phyloP scores from a whole-genome alignment of 2,888 invertebrate species.

The Ormyrus rosae region DNA sequence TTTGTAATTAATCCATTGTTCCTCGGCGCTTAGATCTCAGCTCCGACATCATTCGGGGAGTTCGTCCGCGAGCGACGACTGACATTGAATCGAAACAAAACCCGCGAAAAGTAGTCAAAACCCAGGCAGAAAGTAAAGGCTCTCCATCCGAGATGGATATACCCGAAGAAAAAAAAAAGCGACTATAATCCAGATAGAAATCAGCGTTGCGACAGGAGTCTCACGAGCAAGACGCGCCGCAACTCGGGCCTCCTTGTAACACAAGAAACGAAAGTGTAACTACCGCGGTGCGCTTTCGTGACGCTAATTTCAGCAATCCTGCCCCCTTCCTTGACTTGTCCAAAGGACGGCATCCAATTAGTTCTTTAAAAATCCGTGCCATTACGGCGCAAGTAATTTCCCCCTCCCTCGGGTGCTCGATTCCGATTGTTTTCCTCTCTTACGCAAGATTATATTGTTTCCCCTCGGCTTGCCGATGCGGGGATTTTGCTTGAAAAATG shows the following conservation, averaged over 20 bases:
- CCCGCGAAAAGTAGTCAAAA: not conserved
- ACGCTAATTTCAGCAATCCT: conserved; percentile 44
- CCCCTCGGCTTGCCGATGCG: not conserved
- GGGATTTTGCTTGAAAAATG: not conserved
- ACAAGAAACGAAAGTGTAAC: conserved; percentile 45
- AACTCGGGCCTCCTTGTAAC: not conserved
- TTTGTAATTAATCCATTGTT: no score
- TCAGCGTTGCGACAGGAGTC: conserved; percentile 38
- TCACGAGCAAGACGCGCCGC: not conserved
- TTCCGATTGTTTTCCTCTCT: conserved; percentile 1
- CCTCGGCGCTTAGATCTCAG: no score
- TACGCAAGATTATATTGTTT: conserved; percentile 17
- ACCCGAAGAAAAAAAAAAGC: conserved; percentile 11
- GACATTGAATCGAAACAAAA: not conserved
- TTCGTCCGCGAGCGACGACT: no score
- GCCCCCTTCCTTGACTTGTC: not conserved
- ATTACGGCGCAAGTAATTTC: conserved; percentile 28
- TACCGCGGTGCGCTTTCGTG: conserved; percentile 34
- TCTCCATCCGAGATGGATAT: not conserved
- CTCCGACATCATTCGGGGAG: no score
- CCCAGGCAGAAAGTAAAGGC: not conserved
- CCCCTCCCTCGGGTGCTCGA: not conserved
- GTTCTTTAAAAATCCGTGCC: conserved; percentile 28
- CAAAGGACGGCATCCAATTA: conserved; percentile 30
- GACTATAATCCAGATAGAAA: conserved; percentile 38